phyloP scores from a whole-genome alignment of 2,888 invertebrate species.

The Cephus nigrinus region DNA sequence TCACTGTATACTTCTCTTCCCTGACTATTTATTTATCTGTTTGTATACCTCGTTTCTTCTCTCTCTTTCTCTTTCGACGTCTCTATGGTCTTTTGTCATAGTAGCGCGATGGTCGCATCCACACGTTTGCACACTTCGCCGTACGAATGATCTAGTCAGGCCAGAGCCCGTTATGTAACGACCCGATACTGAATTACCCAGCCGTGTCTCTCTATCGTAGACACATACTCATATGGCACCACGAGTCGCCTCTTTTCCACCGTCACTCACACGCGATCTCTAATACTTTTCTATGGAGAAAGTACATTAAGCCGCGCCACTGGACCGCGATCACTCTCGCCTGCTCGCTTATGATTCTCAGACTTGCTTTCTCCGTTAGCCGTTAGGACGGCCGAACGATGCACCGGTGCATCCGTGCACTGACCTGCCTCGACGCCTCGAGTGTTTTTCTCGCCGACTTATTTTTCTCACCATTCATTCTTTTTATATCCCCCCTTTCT shows the following conservation, averaged over 20 bases:
- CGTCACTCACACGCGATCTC: neutral
- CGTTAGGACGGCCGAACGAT: constrained; percentile 20
- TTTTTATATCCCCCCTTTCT: neutral
- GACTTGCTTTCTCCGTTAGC: constrained; percentile 46
- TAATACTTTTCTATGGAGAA: constrained; percentile 37
- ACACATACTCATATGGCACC: constrained; percentile 8
- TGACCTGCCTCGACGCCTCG: constrained; percentile 46
- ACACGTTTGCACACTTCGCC: neutral
- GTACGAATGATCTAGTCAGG: neutral
- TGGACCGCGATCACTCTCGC: constrained; percentile 51
- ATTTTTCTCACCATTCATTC: neutral
- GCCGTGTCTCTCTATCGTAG: constrained; percentile 12
- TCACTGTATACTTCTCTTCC: neutral
- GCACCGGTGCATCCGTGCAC: constrained; percentile 38
- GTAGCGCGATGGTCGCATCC: neutral
- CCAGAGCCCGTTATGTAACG: neutral
- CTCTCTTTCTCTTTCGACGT: too few relatives aligned
- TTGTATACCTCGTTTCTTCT: neutral
- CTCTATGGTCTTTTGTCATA: neutral
- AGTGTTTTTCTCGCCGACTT: neutral
- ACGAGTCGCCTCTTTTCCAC: constrained; percentile 11
- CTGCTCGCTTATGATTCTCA: constrained; percentile 16
- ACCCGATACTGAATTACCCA: constrained; percentile 46
- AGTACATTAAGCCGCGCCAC: constrained; percentile 38
- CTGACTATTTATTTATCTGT: constrained; percentile 10